Evolutionary conservation across 2,888 invertebrate genomes (phyloP).

Genomic region (Ecdyonurus torrentis): DNA sequence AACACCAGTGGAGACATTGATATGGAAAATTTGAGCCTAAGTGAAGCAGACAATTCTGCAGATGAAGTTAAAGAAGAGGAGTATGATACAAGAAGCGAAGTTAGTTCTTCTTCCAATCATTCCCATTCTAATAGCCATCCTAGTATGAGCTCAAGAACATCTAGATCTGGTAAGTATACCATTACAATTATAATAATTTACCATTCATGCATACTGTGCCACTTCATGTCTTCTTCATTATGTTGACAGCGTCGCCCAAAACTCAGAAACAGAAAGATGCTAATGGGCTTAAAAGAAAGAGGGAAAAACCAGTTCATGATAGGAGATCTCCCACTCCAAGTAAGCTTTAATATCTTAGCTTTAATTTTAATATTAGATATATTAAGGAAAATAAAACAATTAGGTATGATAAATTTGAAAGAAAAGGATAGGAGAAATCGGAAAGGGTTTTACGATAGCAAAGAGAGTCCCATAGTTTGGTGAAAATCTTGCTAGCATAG

Average conservation of each 20-base stretch:
- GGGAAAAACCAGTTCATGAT: conserved; percentile 4
- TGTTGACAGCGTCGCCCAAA: not conserved
- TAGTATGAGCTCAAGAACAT: conserved; percentile 7
- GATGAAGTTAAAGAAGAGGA: conserved; percentile 9
- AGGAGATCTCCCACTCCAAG: conserved; percentile 8
- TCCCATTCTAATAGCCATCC: not conserved
- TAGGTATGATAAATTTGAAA: too few species aligned
- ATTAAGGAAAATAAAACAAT: too few species aligned
- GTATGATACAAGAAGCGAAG: conserved; percentile 77
- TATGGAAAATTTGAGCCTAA: not conserved
- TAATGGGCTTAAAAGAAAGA: conserved; percentile 6
- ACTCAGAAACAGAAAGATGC: not conserved
- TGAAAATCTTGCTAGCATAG: too few species aligned
- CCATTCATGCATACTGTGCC: too few species aligned
- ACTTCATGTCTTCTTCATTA: too few species aligned
- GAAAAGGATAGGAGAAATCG: too few species aligned
- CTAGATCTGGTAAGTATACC: conserved; percentile 7
- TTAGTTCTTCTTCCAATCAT: conserved; percentile 50
- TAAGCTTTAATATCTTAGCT: conserved; percentile 5
- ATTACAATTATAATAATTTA: too few species aligned
- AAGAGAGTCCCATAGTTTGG: too few species aligned
- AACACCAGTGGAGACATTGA: not conserved
- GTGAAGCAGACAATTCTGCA: not conserved
- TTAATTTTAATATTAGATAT: too few species aligned
- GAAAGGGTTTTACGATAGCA: too few species aligned